Evolutionary conservation across 2,888 invertebrate species (phyloP), one percentile per base, ranked within the genome.

Genomic region (Drosophila anceps): DNA sequence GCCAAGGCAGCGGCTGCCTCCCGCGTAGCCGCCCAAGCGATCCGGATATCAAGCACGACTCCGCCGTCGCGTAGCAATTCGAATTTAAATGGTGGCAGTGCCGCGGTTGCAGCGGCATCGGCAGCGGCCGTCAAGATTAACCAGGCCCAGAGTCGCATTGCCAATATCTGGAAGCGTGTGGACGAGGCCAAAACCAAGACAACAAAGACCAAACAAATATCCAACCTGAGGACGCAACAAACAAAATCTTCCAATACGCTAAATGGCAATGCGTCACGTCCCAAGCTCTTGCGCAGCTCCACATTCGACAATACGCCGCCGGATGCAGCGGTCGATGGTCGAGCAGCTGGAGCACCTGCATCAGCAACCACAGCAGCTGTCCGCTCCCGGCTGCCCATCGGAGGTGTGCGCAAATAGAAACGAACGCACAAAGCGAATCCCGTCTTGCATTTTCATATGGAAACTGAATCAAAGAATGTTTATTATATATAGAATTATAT

Each of bases 51-150:
- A 0, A 78, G 90, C 41, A 93, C 93, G 20, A 92, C 91, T 18
- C 93, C 93, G 2, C 93, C 93, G 37, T 92, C 93, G 2, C 91
- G 93, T 59, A 93, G 93, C 73, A 93, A 93, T 68, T 93, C 93
- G 3, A 92, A 87, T 68, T 73, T 93, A 12, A 91, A 90, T 68
- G 83, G 86, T 3, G 71, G 74, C 44, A 83, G 60, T 64, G 79
- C 69, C 12, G 72, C 76, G 4, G 76, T 69, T 7, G 88, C 91
- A 1, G 82, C 84, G 7, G 81, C 84, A 10, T 35, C 53, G n/a
- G 84, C 82, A 8, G 57, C 57, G 31, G 57, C 57, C 27, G 57
- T 43, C 0, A 92, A 90, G 70, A 91, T 92, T 20, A 91, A 86
- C 67, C 92, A 92, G 71, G 90, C 92, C 18, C 91, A 92, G 64